Evolutionary conservation across 2,797 vertebrate species (phyloP), one percentile per base, ranked within the genome.

Genomic region (Graptemys geographica): DNA sequence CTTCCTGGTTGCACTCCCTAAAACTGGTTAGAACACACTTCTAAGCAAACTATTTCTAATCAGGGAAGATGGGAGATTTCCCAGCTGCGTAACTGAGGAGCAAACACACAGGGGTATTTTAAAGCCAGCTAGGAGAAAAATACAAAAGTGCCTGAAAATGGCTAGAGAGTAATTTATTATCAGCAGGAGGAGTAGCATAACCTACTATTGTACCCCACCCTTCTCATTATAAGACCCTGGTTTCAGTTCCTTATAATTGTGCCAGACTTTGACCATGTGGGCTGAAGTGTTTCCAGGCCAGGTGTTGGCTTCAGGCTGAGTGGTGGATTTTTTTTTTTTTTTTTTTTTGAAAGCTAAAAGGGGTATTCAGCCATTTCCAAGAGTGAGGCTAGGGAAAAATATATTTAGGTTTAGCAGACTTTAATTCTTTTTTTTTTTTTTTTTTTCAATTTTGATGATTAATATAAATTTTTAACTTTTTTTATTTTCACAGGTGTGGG

Each of bases 11-110:
- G 37, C 33, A 41, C 80, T 56, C 41, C 33, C n/a, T 21, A 21
- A 47, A 31, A 47, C 55, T 10, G 41, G 41, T 12, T 47, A 31
- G 11, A 82, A 11, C 28, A 47, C 13, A 25, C 16, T 13, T 27
- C 16, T 1, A 59, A 27, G 37, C n/a, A 37, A 37, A 69, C 33
- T 19, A 6, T 33, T 37, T 11, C 8, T 69, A 69, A 16, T 33
- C 8, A 4, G 8, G 33, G 18, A 37, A 69, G 19, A 47, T 9
- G 9, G 23, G 31, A 6, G 27, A 1, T 0, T 2, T 8, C 9
- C 31, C 0, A 4, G 41, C 4, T 3, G 8, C 0, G 1, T 65
- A 11, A 44, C 4, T 2, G 23, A 52, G 7, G 25, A 0, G 4
- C 0, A 1, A 23, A 23, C 0, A 6, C n/a, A 21, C 19, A 4